Conservation (phyloP, 2,113 vertebrate species). For the Eurypyga helias region DNA sequence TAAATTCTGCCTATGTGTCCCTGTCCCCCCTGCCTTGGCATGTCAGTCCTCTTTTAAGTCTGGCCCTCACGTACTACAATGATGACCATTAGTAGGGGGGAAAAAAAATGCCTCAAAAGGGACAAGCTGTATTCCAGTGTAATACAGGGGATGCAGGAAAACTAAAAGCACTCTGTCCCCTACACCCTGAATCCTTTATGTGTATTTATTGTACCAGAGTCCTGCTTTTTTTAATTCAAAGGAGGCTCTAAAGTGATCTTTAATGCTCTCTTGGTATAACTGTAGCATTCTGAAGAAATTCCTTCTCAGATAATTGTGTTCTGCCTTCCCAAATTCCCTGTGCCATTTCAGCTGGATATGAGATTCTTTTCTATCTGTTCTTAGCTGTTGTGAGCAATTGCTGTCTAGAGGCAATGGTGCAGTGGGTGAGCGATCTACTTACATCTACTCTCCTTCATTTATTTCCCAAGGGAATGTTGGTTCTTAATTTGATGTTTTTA, state of each 20-base stretch:
- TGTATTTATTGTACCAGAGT: background rate
- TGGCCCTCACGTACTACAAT: background rate
- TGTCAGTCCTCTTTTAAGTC: background rate
- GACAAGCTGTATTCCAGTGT: background rate
- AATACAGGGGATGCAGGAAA: background rate
- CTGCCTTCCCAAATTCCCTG: background rate
- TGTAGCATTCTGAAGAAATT: background rate
- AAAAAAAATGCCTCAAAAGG: background rate
- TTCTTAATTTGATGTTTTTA: background rate
- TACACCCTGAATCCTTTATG: background rate
- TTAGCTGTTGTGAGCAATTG: background rate
- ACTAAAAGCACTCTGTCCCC: background rate
- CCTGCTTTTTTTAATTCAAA: background rate
- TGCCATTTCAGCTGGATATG: constrained; percentile 4
- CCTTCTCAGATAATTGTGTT: background rate
- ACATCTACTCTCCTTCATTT: background rate
- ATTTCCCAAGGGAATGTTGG: background rate
- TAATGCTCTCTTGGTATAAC: background rate
- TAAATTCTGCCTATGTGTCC: background rate
- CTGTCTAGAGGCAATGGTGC: background rate
- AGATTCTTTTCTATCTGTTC: background rate
- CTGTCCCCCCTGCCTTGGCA: background rate
- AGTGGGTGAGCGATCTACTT: background rate
- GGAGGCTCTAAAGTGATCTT: background rate
- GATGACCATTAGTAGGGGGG: background rate